Percentiles rank a stretch among this genome's conserved stretches.
Conservation (phyloP, 2,797 vertebrate genomes). For the Knipowitschia caucasica region DNA sequence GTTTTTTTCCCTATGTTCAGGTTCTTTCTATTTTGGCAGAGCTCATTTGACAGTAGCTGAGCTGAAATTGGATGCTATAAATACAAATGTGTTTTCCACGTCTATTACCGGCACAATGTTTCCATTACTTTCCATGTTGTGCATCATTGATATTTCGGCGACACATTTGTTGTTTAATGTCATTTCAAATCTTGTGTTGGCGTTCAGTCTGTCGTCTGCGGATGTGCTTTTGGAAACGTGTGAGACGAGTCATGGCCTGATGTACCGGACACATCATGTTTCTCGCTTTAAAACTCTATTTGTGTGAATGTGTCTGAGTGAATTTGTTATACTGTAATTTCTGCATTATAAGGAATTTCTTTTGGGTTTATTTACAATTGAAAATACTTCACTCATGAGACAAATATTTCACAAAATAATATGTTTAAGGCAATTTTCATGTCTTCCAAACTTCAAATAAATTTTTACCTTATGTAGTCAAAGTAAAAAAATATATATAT, state of each 20-base stretch:
- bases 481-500: too few relatives aligned
- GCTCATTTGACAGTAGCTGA: constrained; percentile 7
- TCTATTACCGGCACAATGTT: constrained; percentile 1
- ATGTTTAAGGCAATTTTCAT: too few relatives aligned
- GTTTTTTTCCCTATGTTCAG: neutral
- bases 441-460: too few relatives aligned
- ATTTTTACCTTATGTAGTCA: too few relatives aligned
- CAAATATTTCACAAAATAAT: too few relatives aligned
- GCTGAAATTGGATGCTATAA: constrained; percentile 27
- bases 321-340: neutral
- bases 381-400: too few relatives aligned
- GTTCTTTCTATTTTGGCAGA: constrained; percentile 10
- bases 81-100: constrained; percentile 4
- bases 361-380: too few relatives aligned
- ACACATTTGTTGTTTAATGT: neutral
- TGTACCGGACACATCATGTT: constrained; percentile 15
- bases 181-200: constrained; percentile 21
- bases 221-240: constrained; percentile 34
- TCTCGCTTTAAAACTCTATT: too few relatives aligned
- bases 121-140: constrained; percentile 18
- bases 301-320: neutral
- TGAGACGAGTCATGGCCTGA: constrained; percentile 40
- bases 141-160: constrained; percentile 4
- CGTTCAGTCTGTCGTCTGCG: constrained; percentile 4
- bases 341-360: too few relatives aligned